Base-by-base conservation (phyloP, 2,888 invertebrate genomes). In the Mycalesis mineus region DNA sequence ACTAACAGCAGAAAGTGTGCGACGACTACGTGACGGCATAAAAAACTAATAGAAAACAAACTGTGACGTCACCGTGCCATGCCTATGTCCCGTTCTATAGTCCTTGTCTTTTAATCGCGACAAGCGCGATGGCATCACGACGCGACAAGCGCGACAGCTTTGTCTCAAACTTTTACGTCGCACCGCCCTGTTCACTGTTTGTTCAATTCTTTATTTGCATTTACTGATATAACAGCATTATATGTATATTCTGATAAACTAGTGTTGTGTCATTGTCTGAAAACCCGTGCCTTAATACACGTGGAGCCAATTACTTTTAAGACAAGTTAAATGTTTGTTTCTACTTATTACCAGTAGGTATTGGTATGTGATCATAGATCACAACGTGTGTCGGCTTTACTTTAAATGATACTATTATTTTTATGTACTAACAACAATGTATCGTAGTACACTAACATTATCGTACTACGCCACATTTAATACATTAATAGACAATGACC, bases 391-490 rank as follows among this genome's bases (percentile, higher is more conserved):
- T 45, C 9, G 29, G 7, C 42, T 7, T 33, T 47, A 4, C 4
- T 41, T 17, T 29, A 29, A 33, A 31, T 33, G 33, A 47, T 17
- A 5, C 6, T 11, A 47, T 9, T 28, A 11, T 42, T n/a, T n/a
- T 42, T 22, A 28, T 14, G 8, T 17, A 13, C 9, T n/a, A n/a
- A 13, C 14, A 40, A 13, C 13, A 14, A 6, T 14, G 13, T 8
- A 7, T 47, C 6, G 33, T 41, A 48, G 14, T 41, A 41, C 11
- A 48, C n/a, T 40, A 42, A 13, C 22, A 15, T 39, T 48, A 47
- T 48, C 29, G 9, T 45, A 58, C 54, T 50, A 50, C 50, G 54
- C 33, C 37, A 29, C 49, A 54, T 49, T 50, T 52, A 33, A 44
- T 42, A 49, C 49, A 31, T 39, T 57, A 31, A 45, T 55, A 55